Conservation (phyloP, 2,797 vertebrate genomes). For the Gymnodraco acuticeps region DNA sequence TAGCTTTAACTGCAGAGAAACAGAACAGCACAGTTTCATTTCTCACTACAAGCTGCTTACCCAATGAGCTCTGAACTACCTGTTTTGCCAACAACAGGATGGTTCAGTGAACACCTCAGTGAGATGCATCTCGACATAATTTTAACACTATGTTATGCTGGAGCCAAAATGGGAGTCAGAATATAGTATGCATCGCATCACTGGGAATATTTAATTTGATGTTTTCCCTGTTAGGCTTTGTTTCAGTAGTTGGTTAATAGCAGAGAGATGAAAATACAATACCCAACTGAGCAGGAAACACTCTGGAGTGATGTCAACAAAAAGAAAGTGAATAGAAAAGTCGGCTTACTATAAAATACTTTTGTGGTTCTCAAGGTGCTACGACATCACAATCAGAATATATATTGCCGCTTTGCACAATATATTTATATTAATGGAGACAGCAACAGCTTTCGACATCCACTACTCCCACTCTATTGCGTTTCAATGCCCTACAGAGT, state of each 20-base stretch:
- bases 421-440: conserved; percentile 76
- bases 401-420: conserved; percentile 59
- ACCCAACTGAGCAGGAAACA: conserved; percentile 33
- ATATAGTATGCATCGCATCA: conserved; percentile 52
- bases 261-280: conserved; percentile 18
- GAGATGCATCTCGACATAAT: conserved; percentile 57
- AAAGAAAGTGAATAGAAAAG: conserved; percentile 40
- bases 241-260: conserved; percentile 42
- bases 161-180: conserved; percentile 44
- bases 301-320: conserved; percentile 34
- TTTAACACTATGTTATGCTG: conserved; percentile 55
- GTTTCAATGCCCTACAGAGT: conserved; percentile 68
- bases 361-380: conserved; percentile 51
- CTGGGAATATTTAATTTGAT: conserved; percentile 23
- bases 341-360: conserved; percentile 43
- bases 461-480: conserved; percentile 61
- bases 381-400: conserved; percentile 67
- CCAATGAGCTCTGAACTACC: conserved; percentile 54
- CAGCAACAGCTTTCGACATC: conserved; percentile 60
- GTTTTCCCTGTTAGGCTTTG: conserved; percentile 35
- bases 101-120: conserved; percentile 60
- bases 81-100: conserved; percentile 56
- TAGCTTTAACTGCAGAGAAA: conserved; percentile 32
- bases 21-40: conserved; percentile 18
- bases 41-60: conserved; percentile 36